A percentile compares a stretch with the other conserved stretches of the same genome.
Evolutionary conservation across 1,140 invertebrate species (phyloP).

Genomic region (Capitella teleta): DNA sequence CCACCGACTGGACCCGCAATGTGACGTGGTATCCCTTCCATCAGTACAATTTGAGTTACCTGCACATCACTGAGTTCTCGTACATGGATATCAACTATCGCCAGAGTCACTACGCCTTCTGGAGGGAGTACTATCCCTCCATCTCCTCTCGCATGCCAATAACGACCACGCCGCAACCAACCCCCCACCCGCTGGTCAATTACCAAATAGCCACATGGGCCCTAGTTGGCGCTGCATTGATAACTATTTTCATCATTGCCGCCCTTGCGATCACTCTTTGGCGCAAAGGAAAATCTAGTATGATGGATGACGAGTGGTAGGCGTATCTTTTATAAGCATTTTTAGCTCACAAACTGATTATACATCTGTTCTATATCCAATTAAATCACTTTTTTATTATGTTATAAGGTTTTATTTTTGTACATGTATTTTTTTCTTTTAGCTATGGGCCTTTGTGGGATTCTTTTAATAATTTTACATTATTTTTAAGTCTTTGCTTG

Average conservation of each 20-base stretch:
- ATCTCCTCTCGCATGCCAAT: conserved; percentile 8
- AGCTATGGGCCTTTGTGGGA: too few relatives aligned
- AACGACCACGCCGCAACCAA: conserved; percentile 10
- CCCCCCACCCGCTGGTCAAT: conserved; percentile 6
- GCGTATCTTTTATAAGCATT: too few relatives aligned
- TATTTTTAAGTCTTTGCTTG: too few relatives aligned
- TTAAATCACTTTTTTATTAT: too few relatives aligned
- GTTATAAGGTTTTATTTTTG: too few relatives aligned
- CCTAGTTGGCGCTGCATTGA: conserved; percentile 9
- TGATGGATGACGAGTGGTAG: too few relatives aligned
- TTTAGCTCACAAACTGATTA: too few relatives aligned
- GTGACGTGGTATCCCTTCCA: conserved; percentile 46
- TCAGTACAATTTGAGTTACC: conserved; percentile 67
- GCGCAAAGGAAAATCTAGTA: too few relatives aligned
- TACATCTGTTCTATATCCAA: too few relatives aligned
- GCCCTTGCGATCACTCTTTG: conserved; percentile 9
- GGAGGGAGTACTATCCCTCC: conserved; percentile 56
- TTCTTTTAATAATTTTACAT: too few relatives aligned
- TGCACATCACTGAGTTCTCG: conserved; percentile 44
- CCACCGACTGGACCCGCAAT: conserved; percentile 52
- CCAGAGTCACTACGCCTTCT: conserved; percentile 82
- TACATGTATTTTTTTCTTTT: too few relatives aligned
- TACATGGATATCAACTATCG: conserved; percentile 69
- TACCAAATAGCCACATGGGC: conserved; percentile 13
- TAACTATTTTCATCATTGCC: conserved; percentile 8